Evolutionary conservation across 1,140 invertebrate genomes (phyloP).

Genomic region (Apis laboriosa): DNA sequence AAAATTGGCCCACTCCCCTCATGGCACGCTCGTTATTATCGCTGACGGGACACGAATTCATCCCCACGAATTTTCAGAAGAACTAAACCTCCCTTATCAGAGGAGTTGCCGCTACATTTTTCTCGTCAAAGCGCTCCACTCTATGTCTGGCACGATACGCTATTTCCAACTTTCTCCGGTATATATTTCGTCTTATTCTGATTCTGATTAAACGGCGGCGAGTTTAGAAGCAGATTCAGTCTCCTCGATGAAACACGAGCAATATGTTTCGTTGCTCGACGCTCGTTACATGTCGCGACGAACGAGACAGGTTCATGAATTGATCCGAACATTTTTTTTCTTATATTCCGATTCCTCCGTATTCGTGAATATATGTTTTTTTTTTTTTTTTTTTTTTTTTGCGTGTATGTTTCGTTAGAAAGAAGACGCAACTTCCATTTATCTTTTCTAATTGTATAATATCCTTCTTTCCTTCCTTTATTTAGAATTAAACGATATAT

Average conservation of each 20-base stretch:
- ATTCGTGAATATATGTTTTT: background rate
- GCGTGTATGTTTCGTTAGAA: background rate
- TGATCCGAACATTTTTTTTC: background rate
- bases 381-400: background rate
- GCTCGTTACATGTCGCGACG: background rate
- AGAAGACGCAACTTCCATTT: constrained; percentile 16
- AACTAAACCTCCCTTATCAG: no score
- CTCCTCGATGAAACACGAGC: constrained; percentile 34
- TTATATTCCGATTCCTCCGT: background rate
- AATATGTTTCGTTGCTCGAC: background rate
- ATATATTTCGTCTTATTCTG: background rate
- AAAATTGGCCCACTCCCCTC: constrained; percentile 39
- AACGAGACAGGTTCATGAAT: constrained; percentile 24
- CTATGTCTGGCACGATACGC: background rate
- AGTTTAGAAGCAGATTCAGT: constrained; percentile 37
- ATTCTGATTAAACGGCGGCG: constrained; percentile 14
- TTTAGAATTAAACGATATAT: background rate
- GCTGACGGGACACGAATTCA: background rate
- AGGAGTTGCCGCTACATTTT: background rate
- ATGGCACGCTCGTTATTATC: constrained; percentile 2
- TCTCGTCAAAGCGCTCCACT: background rate
- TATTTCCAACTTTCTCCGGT: constrained; percentile 5
- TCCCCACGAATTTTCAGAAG: background rate
- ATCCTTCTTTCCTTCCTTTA: background rate
- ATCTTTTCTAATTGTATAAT: background rate